Evolutionary conservation across 1,140 invertebrate species (phyloP).

Genomic region (Drosophila gunungcola): DNA sequence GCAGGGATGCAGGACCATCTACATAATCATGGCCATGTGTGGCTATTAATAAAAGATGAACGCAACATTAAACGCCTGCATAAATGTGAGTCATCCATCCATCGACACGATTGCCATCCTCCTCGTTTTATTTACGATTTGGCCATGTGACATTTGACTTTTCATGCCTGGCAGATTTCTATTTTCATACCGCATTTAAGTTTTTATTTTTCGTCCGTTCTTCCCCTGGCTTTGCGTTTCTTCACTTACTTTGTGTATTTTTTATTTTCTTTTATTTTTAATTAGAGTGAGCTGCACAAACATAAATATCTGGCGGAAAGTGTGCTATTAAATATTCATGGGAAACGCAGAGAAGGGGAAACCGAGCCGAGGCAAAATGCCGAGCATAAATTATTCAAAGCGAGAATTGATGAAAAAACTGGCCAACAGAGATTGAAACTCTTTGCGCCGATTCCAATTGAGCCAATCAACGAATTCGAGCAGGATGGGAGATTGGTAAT

Average conservation of each 20-base stretch:
- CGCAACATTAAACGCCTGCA: constrained; percentile 58
- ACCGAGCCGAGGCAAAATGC: constrained; percentile 13
- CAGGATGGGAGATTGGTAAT: constrained; percentile 3
- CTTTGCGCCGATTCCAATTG: constrained; percentile 3
- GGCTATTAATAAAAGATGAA: constrained; percentile 66
- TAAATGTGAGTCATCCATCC: constrained; percentile 45
- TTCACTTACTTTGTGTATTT: constrained; percentile 12
- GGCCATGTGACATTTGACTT: constrained; percentile 66
- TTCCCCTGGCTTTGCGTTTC: neutral
- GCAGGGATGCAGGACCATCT: constrained; percentile 20
- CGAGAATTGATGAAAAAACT: constrained; percentile 43
- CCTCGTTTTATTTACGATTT: constrained; percentile 6
- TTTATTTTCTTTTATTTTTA: constrained; percentile 37
- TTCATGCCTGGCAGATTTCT: constrained; percentile 31
- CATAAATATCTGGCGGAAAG: constrained; percentile 29
- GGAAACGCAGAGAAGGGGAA: neutral
- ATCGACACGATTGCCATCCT: constrained; percentile 15
- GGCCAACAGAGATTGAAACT: constrained; percentile 38
- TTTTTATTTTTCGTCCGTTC: neutral
- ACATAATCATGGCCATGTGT: constrained; percentile 54
- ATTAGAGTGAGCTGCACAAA: constrained; percentile 37
- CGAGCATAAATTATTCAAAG: constrained; percentile 35
- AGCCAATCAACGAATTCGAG: constrained; percentile 13
- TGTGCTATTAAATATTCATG: constrained; percentile 39
- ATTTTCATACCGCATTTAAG: constrained; percentile 25